phyloP scores from a whole-genome alignment of 2,797 vertebrate genomes.

The Hafferia zeledoni region DNA sequence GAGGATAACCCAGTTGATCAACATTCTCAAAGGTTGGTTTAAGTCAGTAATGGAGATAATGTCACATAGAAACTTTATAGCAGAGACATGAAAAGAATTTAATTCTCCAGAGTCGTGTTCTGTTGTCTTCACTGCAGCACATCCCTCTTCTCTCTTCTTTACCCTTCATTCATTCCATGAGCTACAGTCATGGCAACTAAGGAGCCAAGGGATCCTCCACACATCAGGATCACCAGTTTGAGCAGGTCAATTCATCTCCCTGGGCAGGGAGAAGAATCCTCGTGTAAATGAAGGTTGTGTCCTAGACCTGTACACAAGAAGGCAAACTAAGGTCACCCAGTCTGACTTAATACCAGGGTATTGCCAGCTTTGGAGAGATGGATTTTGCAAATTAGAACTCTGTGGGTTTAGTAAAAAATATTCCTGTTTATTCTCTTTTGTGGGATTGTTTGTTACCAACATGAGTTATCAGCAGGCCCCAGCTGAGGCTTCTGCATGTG shows the following conservation, averaged over 20 bases:
- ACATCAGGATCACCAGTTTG: neutral
- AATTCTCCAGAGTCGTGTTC: neutral
- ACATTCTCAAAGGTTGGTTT: neutral
- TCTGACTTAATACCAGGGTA: rapidly evolving
- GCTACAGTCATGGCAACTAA: neutral
- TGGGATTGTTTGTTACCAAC: neutral
- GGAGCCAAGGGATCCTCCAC: neutral
- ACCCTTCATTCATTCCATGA: neutral
- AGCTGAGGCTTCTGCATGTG: neutral
- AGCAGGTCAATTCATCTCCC: neutral
- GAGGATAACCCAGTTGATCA: neutral
- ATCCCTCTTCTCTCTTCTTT: neutral
- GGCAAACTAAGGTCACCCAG: neutral
- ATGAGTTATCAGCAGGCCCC: neutral
- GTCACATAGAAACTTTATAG: neutral
- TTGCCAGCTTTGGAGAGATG: neutral
- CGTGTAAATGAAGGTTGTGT: neutral
- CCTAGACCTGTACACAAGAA: neutral
- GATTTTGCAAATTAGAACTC: neutral
- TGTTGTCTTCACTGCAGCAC: slow-evolving; percentile 17
- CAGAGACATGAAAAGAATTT: neutral
- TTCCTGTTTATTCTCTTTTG: neutral
- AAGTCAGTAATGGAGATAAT: neutral
- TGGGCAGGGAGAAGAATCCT: neutral
- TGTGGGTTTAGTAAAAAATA: neutral